Base-by-base conservation (phyloP, 2,888 invertebrate genomes). In the Eupelmus urozonus region DNA sequence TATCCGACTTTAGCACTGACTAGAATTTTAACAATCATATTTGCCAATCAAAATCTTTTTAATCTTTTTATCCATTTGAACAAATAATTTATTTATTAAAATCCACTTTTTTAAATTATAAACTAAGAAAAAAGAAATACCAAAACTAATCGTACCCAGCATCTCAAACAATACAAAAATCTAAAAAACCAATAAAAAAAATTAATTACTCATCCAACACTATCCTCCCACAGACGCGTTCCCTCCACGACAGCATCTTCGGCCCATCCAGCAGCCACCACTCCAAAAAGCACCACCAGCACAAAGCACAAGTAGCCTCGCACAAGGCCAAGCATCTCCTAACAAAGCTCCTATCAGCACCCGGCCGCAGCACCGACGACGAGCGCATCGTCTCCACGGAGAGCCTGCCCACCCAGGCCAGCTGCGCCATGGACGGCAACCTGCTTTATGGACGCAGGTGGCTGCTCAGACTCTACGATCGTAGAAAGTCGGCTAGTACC, bases 401-500 rank as follows among this genome's bases (percentile, higher is more conserved):
- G 66, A 88, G 88, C 83, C 80, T 89, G 53, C 84, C 85, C 2
- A 77, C 80, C 2, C 34, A 34, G 20, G 77, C 78, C 49, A 67
- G 79, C 62, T 42, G 78, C 72, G 25, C 79, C 40, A 71, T 72
- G 76, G 78, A 81, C 25, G 59, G 76, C 1, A 82, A 82, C 27
- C 74, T 78, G 4, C n/a, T 78, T 0, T 81, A 78, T 59, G 82
- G 82, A 13, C 72, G 77, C 9, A 73, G 81, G 3, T 82, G 81
- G 80, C 29, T 83, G 16, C 20, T 83, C 1, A 74, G 81, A 13
- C 81, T 82, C 1, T 81, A 82, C 29, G 88, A 89, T 74, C 83
- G 89, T 11, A 73, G 84, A 0, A 89, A 89, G 80, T 89, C 89
- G 0, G 89, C 89, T 0, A 89, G 89, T 62, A 89, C 88, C 1